Evolutionary conservation across 2,797 vertebrate species (phyloP), one percentile per base, ranked within the genome.

Genomic region (Nannoperca australis): DNA sequence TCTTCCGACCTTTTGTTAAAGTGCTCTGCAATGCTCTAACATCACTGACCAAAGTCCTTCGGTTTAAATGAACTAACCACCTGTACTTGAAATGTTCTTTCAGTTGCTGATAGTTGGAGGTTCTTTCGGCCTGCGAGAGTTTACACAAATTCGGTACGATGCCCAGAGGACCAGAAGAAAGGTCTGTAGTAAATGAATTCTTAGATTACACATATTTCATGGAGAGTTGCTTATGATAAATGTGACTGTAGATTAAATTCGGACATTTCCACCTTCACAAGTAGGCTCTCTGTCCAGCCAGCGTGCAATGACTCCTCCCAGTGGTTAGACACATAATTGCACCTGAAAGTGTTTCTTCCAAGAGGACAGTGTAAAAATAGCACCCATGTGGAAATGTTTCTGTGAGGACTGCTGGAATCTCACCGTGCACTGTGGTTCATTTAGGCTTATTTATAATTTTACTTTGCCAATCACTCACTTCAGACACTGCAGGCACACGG

Each of bases 121-220:
- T 55, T 99, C 98, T 64, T 97, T 99, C 79, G 98, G 97, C 66
- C 94, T 99, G 69, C 93, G 95, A 70, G 98, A 99, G 76, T 99
- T 99, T 80, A 89, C 98, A 80, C 97, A 98, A 76, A 96, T 99
- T 76, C 95, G 98, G 42, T 99, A 99, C 0, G 98, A 99, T 82
- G 96, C 91, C 64, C 96, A 97, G 82, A 97, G 92, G 71, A 82
- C 94, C 50, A 94, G 76, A 55, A 95, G 83, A 85, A 97, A 94
- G 96, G 98, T 99, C 56, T 27, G 85, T 86, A 20, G 0, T 42
- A 9, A 50, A 38, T 34, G 9, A 24, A 50, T 15, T 27, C 9
- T 66, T 0, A 40, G 2, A 3, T 65, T n/a, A 11, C 14, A 59
- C 3, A 24, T 7, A 24, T 4, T 58, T 22, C 0, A 20, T 36